phyloP scores from a whole-genome alignment of 1,140 invertebrate genomes.

The Lepidurus couesii region DNA sequence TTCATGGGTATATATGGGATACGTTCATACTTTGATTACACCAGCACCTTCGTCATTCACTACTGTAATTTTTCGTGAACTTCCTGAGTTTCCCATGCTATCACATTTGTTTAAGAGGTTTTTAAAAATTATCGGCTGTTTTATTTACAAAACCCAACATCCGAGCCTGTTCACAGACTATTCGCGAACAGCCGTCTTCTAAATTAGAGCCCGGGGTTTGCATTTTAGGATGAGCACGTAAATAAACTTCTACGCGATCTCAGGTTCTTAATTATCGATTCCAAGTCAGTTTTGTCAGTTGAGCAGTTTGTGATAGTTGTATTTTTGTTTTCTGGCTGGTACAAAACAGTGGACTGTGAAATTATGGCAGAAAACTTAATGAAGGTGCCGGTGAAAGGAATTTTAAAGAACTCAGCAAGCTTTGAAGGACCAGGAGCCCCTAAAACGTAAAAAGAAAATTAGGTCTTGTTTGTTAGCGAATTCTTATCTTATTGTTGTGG shows the following conservation, averaged over 20 bases:
- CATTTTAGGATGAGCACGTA: too few species aligned
- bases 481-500: neutral
- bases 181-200: neutral
- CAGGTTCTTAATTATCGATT: too few species aligned
- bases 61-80: constrained; percentile 35
- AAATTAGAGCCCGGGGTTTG: too few species aligned
- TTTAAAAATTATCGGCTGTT: neutral
- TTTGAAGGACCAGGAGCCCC: constrained; percentile 58
- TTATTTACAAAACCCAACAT: constrained; percentile 16
- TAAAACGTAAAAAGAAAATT: constrained; percentile 33
- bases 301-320: too few species aligned
- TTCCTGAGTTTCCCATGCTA: constrained; percentile 33
- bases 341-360: neutral
- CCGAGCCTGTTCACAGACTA: neutral
- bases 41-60: constrained; percentile 34
- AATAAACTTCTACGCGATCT: too few species aligned
- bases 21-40: constrained; percentile 32
- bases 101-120: neutral
- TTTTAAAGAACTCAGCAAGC: constrained; percentile 84
- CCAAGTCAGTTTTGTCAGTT: too few species aligned
- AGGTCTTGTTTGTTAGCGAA: neutral
- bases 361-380: constrained; percentile 50
- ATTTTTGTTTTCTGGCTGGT: too few species aligned
- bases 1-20: neutral
- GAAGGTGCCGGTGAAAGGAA: constrained; percentile 80